Evolutionary conservation across 2,113 vertebrate species (phyloP).

Genomic region (Oxyura jamaicensis): DNA sequence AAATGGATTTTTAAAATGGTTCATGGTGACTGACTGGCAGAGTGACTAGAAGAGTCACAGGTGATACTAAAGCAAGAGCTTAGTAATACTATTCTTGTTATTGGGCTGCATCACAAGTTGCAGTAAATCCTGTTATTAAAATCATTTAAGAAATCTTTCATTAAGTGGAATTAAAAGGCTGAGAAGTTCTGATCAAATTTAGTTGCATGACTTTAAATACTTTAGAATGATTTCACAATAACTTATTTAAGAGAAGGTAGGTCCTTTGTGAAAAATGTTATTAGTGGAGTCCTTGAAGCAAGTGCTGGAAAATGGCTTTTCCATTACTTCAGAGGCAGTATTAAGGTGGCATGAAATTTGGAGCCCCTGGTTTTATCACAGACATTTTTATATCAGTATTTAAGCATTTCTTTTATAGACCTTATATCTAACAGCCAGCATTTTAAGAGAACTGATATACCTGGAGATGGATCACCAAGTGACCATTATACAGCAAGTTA

Average conservation of each 20-base stretch:
- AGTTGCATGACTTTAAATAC: slow-evolving; percentile 60
- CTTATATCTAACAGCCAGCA: slow-evolving; percentile 16
- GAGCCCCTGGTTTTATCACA: slow-evolving; percentile 71
- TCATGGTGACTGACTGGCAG: not conserved
- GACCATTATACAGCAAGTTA: slow-evolving; percentile 50
- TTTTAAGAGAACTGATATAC: slow-evolving; percentile 53
- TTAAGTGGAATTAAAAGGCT: slow-evolving; percentile 46
- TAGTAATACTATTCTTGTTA: not conserved
- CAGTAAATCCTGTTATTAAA: slow-evolving; percentile 1
- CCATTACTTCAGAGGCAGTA: slow-evolving; percentile 69
- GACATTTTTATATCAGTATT: slow-evolving; percentile 65
- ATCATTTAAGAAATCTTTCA: slow-evolving; percentile 19
- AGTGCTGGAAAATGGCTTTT: slow-evolving; percentile 75
- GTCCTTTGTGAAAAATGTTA: slow-evolving; percentile 70
- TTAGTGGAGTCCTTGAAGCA: slow-evolving; percentile 75
- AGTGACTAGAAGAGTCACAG: not conserved
- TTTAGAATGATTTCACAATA: slow-evolving; percentile 66
- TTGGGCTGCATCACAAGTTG: not conserved
- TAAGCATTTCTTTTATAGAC: slow-evolving; percentile 59
- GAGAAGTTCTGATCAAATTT: slow-evolving; percentile 44
- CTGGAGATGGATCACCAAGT: slow-evolving; percentile 30
- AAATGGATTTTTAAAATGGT: not conserved
- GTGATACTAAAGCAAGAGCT: not conserved
- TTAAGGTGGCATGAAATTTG: slow-evolving; percentile 77
- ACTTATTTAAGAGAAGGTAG: slow-evolving; percentile 39